These are phyloP conservation scores for Acropternis orthonyx DNA, from an alignment of 2,797 vertebrate genomes.

Conservation along the genomic window DNA sequence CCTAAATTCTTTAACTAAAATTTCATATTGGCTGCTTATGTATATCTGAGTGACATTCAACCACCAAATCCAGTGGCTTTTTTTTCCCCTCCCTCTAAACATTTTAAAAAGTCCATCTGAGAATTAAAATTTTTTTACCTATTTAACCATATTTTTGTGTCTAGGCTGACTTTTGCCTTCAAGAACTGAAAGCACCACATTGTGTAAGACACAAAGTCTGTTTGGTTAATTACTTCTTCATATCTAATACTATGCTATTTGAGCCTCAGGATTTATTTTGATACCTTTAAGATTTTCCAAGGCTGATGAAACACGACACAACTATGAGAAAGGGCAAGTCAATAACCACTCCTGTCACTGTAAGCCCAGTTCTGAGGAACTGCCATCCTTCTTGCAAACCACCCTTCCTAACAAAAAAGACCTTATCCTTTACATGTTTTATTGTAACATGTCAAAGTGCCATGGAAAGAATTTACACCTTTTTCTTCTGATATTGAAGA, in stretches of 20 bases:
- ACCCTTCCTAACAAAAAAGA: background rate
- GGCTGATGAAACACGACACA: background rate
- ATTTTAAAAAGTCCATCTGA: background rate
- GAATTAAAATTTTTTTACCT: background rate
- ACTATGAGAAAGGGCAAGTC: background rate
- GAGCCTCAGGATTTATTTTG: background rate
- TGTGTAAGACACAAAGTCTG: background rate
- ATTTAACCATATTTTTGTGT: background rate
- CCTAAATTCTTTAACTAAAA: background rate
- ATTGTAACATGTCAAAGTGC: background rate
- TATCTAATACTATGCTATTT: background rate
- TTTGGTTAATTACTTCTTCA: background rate
- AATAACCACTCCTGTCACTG: background rate
- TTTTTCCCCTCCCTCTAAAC: accelerated
- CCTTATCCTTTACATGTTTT: background rate
- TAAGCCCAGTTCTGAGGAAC: background rate
- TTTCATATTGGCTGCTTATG: background rate
- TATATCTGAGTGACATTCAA: background rate
- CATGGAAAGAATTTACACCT: background rate
- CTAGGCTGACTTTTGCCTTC: background rate
- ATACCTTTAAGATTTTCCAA: constrained; percentile 15
- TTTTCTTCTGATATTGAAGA: background rate
- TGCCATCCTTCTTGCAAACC: background rate
- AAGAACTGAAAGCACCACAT: background rate
- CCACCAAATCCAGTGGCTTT: background rate